Evolutionary conservation across 2,797 vertebrate genomes (phyloP).

Genomic region (Bradypus variegatus): DNA sequence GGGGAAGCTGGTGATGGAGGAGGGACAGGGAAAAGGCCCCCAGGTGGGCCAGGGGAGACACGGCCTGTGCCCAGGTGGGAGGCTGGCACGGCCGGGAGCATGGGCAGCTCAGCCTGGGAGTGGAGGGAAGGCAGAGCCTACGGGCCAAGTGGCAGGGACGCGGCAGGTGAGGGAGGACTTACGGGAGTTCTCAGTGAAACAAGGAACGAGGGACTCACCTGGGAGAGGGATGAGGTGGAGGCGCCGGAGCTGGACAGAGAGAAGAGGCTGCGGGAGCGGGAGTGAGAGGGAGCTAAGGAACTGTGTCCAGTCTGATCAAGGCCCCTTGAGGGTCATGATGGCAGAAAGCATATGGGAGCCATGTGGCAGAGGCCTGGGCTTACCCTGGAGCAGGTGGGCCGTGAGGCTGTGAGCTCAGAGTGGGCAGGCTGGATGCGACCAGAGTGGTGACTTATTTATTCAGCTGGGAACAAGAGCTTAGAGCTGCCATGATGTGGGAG

Average conservation of each 20-base stretch:
- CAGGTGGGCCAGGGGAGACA: not conserved
- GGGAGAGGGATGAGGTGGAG: not conserved
- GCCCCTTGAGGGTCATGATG: not conserved
- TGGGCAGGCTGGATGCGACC: too few species aligned
- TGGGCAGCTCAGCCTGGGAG: too few species aligned
- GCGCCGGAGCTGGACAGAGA: not conserved
- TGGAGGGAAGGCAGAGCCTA: too few species aligned
- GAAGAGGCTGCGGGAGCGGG: too few species aligned
- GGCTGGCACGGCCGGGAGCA: not conserved
- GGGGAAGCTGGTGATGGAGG: not conserved
- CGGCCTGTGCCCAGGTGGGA: not conserved
- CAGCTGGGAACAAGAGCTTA: too few species aligned
- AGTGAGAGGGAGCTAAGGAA: not conserved
- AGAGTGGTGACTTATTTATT: rapidly evolving
- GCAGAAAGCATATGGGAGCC: too few species aligned
- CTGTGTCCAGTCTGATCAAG: rapidly evolving
- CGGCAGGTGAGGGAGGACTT: too few species aligned
- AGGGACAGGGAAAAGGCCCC: too few species aligned
- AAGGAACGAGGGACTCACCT: too few species aligned
- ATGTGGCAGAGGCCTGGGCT: not conserved
- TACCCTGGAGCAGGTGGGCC: not conserved
- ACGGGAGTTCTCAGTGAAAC: not conserved
- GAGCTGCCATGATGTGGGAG: rapidly evolving
- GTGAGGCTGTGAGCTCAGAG: not conserved
- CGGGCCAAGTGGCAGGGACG: not conserved